phyloP scores from a whole-genome alignment of 2,113 vertebrate genomes.

The Trogon surrucura region DNA sequence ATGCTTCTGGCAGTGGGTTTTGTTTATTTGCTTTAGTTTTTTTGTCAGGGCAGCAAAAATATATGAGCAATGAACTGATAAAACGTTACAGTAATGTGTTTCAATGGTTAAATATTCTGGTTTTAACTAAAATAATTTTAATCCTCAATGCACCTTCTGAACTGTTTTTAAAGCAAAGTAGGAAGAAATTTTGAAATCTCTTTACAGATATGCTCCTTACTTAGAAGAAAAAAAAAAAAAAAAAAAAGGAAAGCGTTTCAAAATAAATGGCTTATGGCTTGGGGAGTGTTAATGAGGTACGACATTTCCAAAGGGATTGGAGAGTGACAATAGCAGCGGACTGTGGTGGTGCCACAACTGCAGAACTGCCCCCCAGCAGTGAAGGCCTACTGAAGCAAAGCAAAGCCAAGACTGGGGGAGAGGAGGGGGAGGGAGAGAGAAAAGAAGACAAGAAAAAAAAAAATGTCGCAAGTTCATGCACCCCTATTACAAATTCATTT shows the following conservation, averaged over 20 bases:
- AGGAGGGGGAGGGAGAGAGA: too few species aligned
- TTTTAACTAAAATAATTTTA: conserved; percentile 28
- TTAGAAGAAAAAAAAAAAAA: too few species aligned
- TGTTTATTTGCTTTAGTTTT: conserved; percentile 15
- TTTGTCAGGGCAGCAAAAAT: background rate
- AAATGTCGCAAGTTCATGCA: conserved; percentile 86
- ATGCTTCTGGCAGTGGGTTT: background rate
- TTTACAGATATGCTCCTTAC: background rate
- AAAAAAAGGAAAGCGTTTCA: background rate
- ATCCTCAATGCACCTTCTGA: background rate
- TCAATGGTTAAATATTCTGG: conserved; percentile 47
- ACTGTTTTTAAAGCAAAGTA: background rate
- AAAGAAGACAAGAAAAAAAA: background rate
- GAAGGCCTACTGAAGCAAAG: conserved; percentile 69
- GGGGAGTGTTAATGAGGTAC: background rate
- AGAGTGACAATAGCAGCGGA: background rate
- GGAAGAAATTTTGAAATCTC: background rate
- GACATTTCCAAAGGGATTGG: background rate
- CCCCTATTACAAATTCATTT: conserved; percentile 84
- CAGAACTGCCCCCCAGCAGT: conserved; percentile 66
- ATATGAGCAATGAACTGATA: background rate
- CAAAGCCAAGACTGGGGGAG: background rate
- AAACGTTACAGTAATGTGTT: conserved; percentile 51
- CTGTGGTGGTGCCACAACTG: background rate
- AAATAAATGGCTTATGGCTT: background rate